phyloP scores from a whole-genome alignment of 2,888 invertebrate genomes.

The Tiliacea aurago region DNA sequence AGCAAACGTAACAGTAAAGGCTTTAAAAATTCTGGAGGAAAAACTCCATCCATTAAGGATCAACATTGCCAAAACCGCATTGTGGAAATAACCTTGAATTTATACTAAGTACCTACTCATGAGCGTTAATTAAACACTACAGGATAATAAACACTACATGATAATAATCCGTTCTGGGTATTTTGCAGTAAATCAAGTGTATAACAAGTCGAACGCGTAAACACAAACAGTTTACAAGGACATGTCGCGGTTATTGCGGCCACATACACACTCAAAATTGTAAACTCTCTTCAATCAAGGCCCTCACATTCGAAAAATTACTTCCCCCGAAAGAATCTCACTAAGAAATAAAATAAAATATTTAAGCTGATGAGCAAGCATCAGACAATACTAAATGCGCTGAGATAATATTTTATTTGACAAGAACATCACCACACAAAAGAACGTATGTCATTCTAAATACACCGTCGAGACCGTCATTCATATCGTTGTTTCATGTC shows the following conservation, averaged over 20 bases:
- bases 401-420: constrained; percentile 52
- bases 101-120: constrained; percentile 23
- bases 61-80: background rate
- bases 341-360: constrained; percentile 22
- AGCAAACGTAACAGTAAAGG: background rate
- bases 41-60: background rate
- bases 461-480: constrained; percentile 32
- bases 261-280: constrained; percentile 41
- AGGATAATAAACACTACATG: constrained; percentile 43
- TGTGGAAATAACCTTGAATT: constrained; percentile 40
- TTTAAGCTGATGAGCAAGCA: constrained; percentile 1
- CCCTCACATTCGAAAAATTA: constrained; percentile 43
- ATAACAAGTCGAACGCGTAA: constrained; percentile 50
- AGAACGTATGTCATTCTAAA: constrained; percentile 35
- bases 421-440: constrained; percentile 42
- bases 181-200: constrained; percentile 52
- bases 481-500: constrained; percentile 41
- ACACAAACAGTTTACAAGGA: constrained; percentile 63
- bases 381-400: constrained; percentile 27
- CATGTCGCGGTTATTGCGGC: constrained; percentile 63
- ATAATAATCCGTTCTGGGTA: constrained; percentile 58
- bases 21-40: background rate
- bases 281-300: constrained; percentile 58
- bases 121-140: constrained; percentile 46
- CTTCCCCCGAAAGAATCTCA: constrained; percentile 42